Evolutionary conservation across 2,888 invertebrate genomes (phyloP).

Genomic region (Catocala sponsa): DNA sequence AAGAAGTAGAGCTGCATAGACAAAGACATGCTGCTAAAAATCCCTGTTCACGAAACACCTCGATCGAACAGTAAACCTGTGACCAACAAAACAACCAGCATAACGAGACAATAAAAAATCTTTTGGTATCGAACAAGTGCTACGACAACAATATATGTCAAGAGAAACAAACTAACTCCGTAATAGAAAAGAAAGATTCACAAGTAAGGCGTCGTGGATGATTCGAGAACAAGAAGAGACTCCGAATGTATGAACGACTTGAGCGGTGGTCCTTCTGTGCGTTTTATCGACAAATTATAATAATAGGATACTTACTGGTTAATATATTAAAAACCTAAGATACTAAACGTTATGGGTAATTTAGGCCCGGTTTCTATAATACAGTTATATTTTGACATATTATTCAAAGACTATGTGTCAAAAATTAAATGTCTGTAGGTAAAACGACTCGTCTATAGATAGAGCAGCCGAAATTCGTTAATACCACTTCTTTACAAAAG

Average conservation of each 20-base stretch:
- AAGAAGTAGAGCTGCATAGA: too few relatives aligned
- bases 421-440: too few relatives aligned
- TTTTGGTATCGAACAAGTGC: conserved; percentile 59
- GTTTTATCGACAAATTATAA: neutral
- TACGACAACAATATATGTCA: conserved; percentile 77
- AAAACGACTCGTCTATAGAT: too few relatives aligned
- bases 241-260: conserved; percentile 54
- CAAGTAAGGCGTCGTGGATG: conserved; percentile 86
- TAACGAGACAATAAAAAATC: conserved; percentile 55
- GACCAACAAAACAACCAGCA: conserved; percentile 55
- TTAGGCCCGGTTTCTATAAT: too few relatives aligned
- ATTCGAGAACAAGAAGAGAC: conserved; percentile 76
- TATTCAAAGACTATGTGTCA: too few relatives aligned
- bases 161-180: conserved; percentile 81
- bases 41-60: conserved; percentile 36
- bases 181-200: conserved; percentile 85
- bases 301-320: neutral
- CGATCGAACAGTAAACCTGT: conserved; percentile 47
- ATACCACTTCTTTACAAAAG: too few relatives aligned
- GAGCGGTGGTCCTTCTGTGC: conserved; percentile 22
- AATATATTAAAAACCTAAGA: too few relatives aligned
- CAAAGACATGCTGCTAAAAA: conserved; percentile 4
- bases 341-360: too few relatives aligned
- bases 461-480: too few relatives aligned
- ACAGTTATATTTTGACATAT: too few relatives aligned